A percentile compares a stretch with the other conserved stretches of the same genome.
These are phyloP conservation scores for Falcunculus frontatus DNA, from an alignment of 2,113 vertebrate species.

Conservation along the genomic window DNA sequence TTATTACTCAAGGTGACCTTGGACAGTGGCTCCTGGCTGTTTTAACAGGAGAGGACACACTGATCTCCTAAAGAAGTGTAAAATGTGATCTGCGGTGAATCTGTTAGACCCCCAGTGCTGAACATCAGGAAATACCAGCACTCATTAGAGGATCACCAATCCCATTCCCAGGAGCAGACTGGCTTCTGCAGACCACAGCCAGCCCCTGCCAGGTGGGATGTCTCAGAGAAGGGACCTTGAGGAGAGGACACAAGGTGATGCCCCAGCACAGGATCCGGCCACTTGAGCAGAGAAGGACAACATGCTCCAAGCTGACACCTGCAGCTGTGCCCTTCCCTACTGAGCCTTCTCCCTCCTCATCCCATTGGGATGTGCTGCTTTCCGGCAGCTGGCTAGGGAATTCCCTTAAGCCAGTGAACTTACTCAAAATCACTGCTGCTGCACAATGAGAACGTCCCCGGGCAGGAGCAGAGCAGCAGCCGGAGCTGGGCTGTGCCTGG, in stretches of 20 bases:
- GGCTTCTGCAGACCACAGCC: neutral
- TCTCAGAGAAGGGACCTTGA: neutral
- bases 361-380: neutral
- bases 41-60: neutral
- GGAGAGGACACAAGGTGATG: neutral
- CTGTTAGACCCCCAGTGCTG: neutral
- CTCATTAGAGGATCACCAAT: fast-evolving
- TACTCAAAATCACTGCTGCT: neutral
- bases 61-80: neutral
- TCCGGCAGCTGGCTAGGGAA: neutral
- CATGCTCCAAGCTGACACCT: neutral
- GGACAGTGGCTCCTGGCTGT: neutral
- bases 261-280: neutral
- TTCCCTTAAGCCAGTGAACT: fast-evolving
- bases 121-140: neutral
- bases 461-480: neutral
- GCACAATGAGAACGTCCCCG: fast-evolving
- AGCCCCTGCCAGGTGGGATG: neutral
- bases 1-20: neutral
- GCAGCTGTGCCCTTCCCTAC: neutral
- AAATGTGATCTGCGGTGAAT: neutral
- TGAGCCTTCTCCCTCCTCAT: neutral
- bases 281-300: neutral
- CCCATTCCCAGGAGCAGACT: neutral
- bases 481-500: neutral